A percentile compares a stretch with the other conserved stretches of the same genome.
Evolutionary conservation across 2,888 invertebrate genomes (phyloP).

Genomic region (Hemicrepidius hirtus): DNA sequence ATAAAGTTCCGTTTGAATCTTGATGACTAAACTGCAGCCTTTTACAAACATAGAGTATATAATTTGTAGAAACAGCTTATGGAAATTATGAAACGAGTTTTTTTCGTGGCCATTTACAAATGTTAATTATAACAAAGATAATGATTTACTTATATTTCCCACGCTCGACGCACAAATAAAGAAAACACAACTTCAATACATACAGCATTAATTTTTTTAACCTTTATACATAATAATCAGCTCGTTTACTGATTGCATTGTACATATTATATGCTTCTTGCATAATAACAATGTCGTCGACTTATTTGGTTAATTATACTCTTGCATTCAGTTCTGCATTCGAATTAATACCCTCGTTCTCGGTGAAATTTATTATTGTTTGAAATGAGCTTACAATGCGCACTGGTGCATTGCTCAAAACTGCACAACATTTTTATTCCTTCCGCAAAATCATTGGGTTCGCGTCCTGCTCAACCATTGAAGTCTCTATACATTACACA

Average conservation of each 20-base stretch:
- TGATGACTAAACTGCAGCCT: slow-evolving; percentile 43
- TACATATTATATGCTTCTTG: slow-evolving; percentile 35
- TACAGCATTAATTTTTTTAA: slow-evolving; percentile 41
- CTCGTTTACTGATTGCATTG: slow-evolving; percentile 38
- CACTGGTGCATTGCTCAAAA: slow-evolving; percentile 17
- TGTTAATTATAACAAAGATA: slow-evolving; percentile 57
- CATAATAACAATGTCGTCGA: slow-evolving; percentile 40
- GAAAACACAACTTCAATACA: slow-evolving; percentile 43
- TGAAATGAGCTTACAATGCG: slow-evolving; percentile 1
- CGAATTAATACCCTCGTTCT: slow-evolving; percentile 29
- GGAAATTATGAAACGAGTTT: slow-evolving; percentile 52
- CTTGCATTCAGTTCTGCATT: slow-evolving; percentile 15
- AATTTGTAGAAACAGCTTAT: slow-evolving; percentile 51
- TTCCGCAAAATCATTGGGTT: slow-evolving; percentile 14
- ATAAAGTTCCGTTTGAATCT: slow-evolving; percentile 47
- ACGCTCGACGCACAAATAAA: slow-evolving; percentile 52
- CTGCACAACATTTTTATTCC: not conserved
- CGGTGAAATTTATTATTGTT: slow-evolving; percentile 12
- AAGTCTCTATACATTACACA: too few species aligned
- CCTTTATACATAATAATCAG: slow-evolving; percentile 45
- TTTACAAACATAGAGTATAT: slow-evolving; percentile 48
- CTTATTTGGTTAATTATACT: slow-evolving; percentile 41
- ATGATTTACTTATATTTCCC: slow-evolving; percentile 54
- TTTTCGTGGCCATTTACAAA: slow-evolving; percentile 52
- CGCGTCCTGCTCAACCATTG: not conserved